Percentiles rank a stretch among this genome's conserved stretches.
These are phyloP conservation scores for Seladonia tumulorum DNA, from an alignment of 2,888 invertebrate species.

Conservation along the genomic window DNA sequence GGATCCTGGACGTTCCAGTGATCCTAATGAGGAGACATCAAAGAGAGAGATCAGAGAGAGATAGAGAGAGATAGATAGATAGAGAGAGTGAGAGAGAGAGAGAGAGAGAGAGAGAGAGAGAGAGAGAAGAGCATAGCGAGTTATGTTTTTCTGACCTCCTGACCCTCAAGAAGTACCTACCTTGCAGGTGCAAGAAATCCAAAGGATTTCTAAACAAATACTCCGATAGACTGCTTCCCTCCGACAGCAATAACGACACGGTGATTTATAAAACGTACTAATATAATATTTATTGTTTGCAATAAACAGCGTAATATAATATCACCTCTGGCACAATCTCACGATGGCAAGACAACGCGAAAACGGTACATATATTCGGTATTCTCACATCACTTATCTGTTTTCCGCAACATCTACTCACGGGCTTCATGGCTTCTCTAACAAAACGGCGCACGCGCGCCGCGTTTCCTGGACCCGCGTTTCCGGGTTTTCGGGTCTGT, in stretches of 20 bases:
- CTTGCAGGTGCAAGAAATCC: background rate
- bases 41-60: too few species aligned
- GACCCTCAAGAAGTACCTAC: too few species aligned
- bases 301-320: slow-evolving; percentile 84
- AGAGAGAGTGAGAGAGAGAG: too few species aligned
- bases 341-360: slow-evolving; percentile 84
- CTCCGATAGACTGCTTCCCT: background rate
- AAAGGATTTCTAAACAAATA: background rate
- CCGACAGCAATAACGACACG: slow-evolving; percentile 12
- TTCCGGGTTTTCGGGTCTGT: slow-evolving; percentile 11
- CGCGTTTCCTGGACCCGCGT: background rate
- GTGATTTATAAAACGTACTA: slow-evolving; percentile 84
- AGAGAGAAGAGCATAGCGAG: too few species aligned
- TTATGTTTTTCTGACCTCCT: too few species aligned
- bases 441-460: slow-evolving; percentile 43
- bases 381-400: slow-evolving; percentile 59
- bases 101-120: too few species aligned
- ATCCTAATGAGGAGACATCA: background rate
- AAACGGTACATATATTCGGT: slow-evolving; percentile 64
- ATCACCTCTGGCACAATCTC: slow-evolving; percentile 85
- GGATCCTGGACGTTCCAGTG: background rate
- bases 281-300: slow-evolving; percentile 84
- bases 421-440: slow-evolving; percentile 12
- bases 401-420: slow-evolving; percentile 28
- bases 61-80: too few species aligned